Evolutionary conservation across 2,888 invertebrate genomes (phyloP).

Genomic region (Mesorhabditis sp.): DNA sequence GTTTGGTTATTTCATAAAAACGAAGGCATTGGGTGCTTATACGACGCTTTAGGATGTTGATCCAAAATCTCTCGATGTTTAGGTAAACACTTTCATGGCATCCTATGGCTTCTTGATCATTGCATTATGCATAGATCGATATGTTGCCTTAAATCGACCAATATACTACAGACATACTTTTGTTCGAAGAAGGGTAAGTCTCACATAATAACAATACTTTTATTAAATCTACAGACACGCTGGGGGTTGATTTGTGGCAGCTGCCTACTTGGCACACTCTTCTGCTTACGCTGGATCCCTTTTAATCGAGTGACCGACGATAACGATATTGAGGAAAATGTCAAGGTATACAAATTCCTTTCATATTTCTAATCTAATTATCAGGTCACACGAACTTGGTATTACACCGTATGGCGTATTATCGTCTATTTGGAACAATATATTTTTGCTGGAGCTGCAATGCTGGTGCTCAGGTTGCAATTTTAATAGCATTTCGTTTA

Average conservation of each 20-base stretch:
- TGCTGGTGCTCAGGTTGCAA: conserved; percentile 11
- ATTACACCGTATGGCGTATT: conserved; percentile 18
- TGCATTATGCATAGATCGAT: conserved; percentile 30
- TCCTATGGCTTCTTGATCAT: conserved; percentile 31
- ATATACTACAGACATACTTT: conserved; percentile 25
- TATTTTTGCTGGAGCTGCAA: conserved; percentile 23
- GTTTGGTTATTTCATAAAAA: not conserved
- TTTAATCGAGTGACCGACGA: conserved; percentile 19
- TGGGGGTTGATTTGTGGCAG: conserved; percentile 15
- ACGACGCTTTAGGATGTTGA: no score
- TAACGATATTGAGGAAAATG: conserved; percentile 19
- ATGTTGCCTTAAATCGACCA: conserved; percentile 23
- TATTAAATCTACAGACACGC: conserved; percentile 14
- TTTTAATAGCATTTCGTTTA: not conserved
- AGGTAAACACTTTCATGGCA: conserved; percentile 30
- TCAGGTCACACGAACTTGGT: conserved; percentile 18
- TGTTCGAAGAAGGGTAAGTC: conserved; percentile 17
- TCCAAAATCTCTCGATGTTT: not conserved
- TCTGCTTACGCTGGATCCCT: conserved; percentile 22
- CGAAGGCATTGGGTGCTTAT: no score
- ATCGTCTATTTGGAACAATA: conserved; percentile 28
- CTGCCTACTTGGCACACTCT: conserved; percentile 16
- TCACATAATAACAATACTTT: not conserved
- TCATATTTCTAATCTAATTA: not conserved
- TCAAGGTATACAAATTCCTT: not conserved